Base-by-base conservation (phyloP, 2,113 vertebrate genomes). In the Synodontis membranacea region DNA sequence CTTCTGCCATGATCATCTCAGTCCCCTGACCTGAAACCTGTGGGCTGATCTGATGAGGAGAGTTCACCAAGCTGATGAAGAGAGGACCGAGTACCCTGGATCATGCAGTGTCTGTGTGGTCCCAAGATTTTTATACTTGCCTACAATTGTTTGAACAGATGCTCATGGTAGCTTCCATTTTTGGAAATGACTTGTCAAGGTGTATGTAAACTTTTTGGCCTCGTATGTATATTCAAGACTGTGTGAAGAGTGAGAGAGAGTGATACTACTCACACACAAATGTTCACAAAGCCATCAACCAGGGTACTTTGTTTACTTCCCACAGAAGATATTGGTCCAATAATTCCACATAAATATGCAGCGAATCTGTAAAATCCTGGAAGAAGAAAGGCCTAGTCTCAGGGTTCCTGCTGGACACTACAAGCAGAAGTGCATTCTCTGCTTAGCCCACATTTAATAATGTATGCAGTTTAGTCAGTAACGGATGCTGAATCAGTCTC, bases 341-440 rank as follows among this genome's bases (percentile, higher is more conserved):
- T 37, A 68, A 37, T 37, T 4, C 31, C 64, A 37, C 1, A 12
- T 17, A 39, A 21, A 34, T 12, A 34, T 5, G 6, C 14, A 17
- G 1, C 31, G 60, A 64, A 64, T 58, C 21, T 58, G 23, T 6
- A 23, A 25, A 58, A 58, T 34, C 12, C 62, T 64, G 11, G 12
- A 1, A 15, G 70, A 44, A 4, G 23, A 74, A 44, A 72, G 39
- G 21, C 5, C 39, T 86, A 88, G 84, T 83, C 88, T 66, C 64
- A 25, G 52, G 68, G 87, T 48, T 84, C 82, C 34, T 75, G 50
- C 52, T 56, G 48, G 52, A 46, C 37, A 75, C 15, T 25, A 60
- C 23, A 25, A 28, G 56, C 56, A 72, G 66, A 78, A 62, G n/a
- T 34, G 50, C 19, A 0, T n/a, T n/a, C n/a, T 46, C 12, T 6